Conservation (phyloP, 2,888 invertebrate species). For the Synanthedon vespiformis region DNA sequence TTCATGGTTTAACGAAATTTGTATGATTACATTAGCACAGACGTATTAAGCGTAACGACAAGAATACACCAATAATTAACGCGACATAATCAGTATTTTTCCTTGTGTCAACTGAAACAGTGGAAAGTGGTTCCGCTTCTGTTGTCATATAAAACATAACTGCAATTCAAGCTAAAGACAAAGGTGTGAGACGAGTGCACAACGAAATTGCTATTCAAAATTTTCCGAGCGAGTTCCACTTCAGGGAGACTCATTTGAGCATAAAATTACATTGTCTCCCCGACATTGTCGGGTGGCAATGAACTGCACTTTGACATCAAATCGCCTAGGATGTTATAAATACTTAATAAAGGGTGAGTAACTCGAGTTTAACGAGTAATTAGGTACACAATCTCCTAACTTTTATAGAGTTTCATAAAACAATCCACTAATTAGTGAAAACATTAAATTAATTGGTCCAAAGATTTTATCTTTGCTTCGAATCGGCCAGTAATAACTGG, state of each 20-base stretch:
- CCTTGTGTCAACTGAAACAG: conserved; percentile 33
- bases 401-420: conserved; percentile 12
- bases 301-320: conserved; percentile 71
- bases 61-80: conserved; percentile 5
- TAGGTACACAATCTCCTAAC: conserved; percentile 33
- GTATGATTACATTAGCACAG: too few relatives aligned
- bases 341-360: conserved; percentile 65
- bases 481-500: too few relatives aligned
- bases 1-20: too few relatives aligned
- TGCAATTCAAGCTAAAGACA: conserved; percentile 55
- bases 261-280: conserved; percentile 68
- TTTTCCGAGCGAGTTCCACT: conserved; percentile 64
- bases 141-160: conserved; percentile 63
- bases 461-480: too few relatives aligned
- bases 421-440: conserved; percentile 24
- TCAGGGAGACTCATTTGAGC: conserved; percentile 61
- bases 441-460: conserved; percentile 1
- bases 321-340: conserved; percentile 63
- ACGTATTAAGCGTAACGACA: too few relatives aligned
- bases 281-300: conserved; percentile 65
- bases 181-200: conserved; percentile 43
- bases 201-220: conserved; percentile 62
- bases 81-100: conserved; percentile 12
- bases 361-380: conserved; percentile 52
- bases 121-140: conserved; percentile 58